Evolutionary conservation across 2,113 vertebrate species (phyloP), one percentile per base, ranked within the genome.

Genomic region (Amphilophus citrinellus): DNA sequence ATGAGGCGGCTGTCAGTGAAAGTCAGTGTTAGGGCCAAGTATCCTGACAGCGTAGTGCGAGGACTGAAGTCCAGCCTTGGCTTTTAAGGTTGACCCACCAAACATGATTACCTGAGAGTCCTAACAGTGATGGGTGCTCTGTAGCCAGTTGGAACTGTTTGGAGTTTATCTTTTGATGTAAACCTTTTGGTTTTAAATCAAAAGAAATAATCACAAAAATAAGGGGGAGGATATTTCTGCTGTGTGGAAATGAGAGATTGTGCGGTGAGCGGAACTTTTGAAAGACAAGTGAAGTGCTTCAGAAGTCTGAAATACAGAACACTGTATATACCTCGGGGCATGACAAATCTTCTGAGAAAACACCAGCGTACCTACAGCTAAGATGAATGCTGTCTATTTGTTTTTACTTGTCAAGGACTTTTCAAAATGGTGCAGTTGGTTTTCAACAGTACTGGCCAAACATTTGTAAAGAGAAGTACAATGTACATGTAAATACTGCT

Each of bases 1-100:
- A 56, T 53, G 59, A 87, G 68, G 81, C 44, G 50, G 79, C 76
- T 90, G 89, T 88, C 60, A 62, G 63, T 63, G 50, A 84, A 83
- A 77, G 76, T 63, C 53, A 78, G 78, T 50, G 84, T 30, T 11
- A 11, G 30, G 77, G 68, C 63, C 58, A 39, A 44, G 30, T 61
- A 30, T 53, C 14, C 61, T 76, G 84, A 87, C 73, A 87, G 61
- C 59, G 50, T 18, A 61, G 79, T 42, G 14, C 9, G 17, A 82
- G 77, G 44, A 24, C 44, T 57, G 22, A 53, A 83, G 60, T 76
- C 66, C 39, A 77, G 42, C 30, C 39, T 32, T 35, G 61, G 11
- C 60, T 71, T 80, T 79, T 71, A 81, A 65, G 39, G 50, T 24
- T 15, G 27, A 73, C 60, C 63, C 61, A 42, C 6, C 61, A 2